Conservation (phyloP, 1,140 invertebrate genomes). For the Bombus soroeensis region DNA sequence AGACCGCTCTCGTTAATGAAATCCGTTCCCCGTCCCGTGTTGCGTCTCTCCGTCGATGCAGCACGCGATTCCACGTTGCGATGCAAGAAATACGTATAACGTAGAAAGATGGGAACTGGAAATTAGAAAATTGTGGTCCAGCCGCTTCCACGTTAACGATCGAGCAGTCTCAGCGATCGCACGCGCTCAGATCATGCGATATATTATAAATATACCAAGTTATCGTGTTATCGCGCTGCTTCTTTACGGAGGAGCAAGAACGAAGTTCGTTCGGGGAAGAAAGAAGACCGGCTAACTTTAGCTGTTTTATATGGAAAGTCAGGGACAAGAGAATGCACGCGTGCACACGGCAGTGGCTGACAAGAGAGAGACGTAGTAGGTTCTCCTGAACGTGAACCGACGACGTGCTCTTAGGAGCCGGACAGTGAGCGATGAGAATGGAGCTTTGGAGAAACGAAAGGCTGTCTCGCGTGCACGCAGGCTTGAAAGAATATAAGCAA, state of each 20-base stretch:
- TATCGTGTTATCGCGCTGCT: too few relatives aligned
- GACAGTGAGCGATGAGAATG: slow-evolving; percentile 11
- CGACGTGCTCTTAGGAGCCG: background rate
- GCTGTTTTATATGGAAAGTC: background rate
- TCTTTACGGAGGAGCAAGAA: too few relatives aligned
- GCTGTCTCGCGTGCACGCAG: background rate
- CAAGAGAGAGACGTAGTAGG: background rate
- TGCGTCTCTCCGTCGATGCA: too few relatives aligned
- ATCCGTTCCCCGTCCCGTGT: slow-evolving; percentile 34
- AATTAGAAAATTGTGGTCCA: slow-evolving; percentile 10
- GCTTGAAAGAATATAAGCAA: background rate
- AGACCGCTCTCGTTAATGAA: slow-evolving; percentile 56
- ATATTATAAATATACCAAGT: too few relatives aligned
- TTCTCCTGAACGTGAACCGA: background rate
- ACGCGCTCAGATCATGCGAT: background rate
- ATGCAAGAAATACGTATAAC: background rate
- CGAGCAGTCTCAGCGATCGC: background rate
- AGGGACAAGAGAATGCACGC: background rate
- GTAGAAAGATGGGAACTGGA: background rate
- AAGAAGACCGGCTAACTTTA: background rate
- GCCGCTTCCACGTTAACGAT: slow-evolving; percentile 13
- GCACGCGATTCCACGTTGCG: background rate
- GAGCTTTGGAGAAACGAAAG: background rate
- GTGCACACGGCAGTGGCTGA: background rate
- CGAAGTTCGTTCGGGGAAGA: too few relatives aligned